Conservation (phyloP, 2,888 invertebrate genomes). For the Nemoura dubitans region DNA sequence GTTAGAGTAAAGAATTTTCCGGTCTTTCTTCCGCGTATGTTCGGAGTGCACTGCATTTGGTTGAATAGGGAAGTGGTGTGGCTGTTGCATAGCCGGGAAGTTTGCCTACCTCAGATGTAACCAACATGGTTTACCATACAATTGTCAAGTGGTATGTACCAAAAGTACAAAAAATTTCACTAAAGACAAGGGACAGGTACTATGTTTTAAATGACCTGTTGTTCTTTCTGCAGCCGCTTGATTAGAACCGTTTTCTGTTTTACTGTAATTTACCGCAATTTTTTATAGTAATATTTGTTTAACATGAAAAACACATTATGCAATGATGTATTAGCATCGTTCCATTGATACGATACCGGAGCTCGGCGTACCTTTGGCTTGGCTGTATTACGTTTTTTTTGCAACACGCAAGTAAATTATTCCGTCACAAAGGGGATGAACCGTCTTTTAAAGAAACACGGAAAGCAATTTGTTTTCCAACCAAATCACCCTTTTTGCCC, state of each 20-base stretch:
- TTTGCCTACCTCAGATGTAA: no score
- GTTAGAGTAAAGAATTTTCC: neutral
- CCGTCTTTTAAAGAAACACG: constrained; percentile 34
- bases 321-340: neutral
- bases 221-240: neutral
- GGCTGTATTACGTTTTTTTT: neutral
- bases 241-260: neutral
- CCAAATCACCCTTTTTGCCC: constrained; percentile 26
- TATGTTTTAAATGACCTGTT: no score
- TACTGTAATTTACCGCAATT: neutral
- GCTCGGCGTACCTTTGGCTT: neutral
- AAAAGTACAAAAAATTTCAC: no score
- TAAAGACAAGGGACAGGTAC: no score
- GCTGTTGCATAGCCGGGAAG: no score
- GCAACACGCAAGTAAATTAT: constrained; percentile 27
- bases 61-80: neutral
- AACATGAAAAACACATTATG: neutral
- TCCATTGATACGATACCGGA: neutral
- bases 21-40: neutral
- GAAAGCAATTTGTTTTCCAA: constrained; percentile 31
- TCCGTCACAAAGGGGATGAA: constrained; percentile 26
- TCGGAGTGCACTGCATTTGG: neutral
- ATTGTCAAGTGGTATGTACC: no score
- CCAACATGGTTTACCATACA: no score
- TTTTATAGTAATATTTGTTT: neutral